These are phyloP conservation scores for Sebastes iracundus DNA, from an alignment of 2,797 vertebrate species.

Conservation along the genomic window DNA sequence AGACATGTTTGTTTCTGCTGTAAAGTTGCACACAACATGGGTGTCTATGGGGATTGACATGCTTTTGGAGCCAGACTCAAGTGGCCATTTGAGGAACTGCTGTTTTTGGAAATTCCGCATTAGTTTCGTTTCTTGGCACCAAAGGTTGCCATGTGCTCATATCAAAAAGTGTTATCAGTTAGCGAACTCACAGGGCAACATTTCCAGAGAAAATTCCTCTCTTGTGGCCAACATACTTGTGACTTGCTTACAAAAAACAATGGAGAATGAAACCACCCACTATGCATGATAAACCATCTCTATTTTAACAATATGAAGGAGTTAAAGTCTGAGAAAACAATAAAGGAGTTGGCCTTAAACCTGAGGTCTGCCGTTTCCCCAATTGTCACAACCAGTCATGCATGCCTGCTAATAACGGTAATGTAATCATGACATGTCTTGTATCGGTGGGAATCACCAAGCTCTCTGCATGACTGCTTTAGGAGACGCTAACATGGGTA, in stretches of 20 bases:
- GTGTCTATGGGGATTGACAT: too few relatives aligned
- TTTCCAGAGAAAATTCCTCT: neutral
- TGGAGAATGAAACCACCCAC: neutral
- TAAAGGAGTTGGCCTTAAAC: neutral
- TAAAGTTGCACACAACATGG: too few relatives aligned
- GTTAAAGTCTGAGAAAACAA: neutral
- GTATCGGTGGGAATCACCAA: constrained; percentile 32
- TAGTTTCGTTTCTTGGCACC: too few relatives aligned
- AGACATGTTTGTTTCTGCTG: too few relatives aligned
- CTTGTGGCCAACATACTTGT: neutral
- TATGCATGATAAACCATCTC: neutral
- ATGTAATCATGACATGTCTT: constrained; percentile 27
- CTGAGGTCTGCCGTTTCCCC: neutral
- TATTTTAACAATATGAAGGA: neutral
- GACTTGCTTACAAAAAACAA: neutral
- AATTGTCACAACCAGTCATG: constrained; percentile 29
- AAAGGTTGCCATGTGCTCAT: neutral
- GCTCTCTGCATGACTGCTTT: constrained; percentile 47
- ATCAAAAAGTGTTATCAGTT: neutral
- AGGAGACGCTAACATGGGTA: constrained; percentile 31
- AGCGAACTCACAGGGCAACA: neutral
- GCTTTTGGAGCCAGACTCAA: too few relatives aligned
- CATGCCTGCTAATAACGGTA: constrained; percentile 20
- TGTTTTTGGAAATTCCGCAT: too few relatives aligned
- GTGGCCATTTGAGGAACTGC: too few relatives aligned